Conservation (phyloP, 2,888 invertebrate genomes). For the Lampropteryx suffumata region DNA sequence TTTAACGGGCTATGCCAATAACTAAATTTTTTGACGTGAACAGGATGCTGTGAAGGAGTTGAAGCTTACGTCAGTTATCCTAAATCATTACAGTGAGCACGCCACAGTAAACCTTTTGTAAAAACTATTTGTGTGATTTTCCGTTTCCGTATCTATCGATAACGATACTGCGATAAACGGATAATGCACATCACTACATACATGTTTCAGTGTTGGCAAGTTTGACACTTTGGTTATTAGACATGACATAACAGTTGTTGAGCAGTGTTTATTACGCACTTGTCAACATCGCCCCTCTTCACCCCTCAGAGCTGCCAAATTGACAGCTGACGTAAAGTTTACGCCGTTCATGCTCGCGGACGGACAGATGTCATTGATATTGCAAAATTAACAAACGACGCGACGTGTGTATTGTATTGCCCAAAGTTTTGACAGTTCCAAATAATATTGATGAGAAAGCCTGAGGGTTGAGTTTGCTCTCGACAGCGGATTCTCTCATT, state of each 20-base stretch:
- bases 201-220: conserved; percentile 15
- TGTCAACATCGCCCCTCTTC: conserved; percentile 28
- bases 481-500: no score
- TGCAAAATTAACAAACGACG: conserved; percentile 17
- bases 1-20: no score
- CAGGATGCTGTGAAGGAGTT: no score
- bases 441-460: conserved; percentile 19
- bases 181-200: conserved; percentile 15
- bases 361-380: conserved; percentile 26
- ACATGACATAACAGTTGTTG: conserved; percentile 30
- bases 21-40: no score
- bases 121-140: conserved; percentile 5
- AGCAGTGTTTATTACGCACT: conserved; percentile 36
- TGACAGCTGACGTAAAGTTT: conserved; percentile 42
- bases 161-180: conserved; percentile 2
- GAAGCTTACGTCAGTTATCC: no score
- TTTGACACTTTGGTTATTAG: conserved; percentile 34
- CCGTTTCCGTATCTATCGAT: conserved; percentile 17
- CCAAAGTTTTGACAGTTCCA: conserved; percentile 18
- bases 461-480: not conserved
- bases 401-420: conserved; percentile 16
- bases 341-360: conserved; percentile 10
- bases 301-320: conserved; percentile 20
- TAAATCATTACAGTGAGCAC: not conserved
- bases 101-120: not conserved